Conservation (phyloP, 2,797 vertebrate genomes). For the Emys orbicularis region DNA sequence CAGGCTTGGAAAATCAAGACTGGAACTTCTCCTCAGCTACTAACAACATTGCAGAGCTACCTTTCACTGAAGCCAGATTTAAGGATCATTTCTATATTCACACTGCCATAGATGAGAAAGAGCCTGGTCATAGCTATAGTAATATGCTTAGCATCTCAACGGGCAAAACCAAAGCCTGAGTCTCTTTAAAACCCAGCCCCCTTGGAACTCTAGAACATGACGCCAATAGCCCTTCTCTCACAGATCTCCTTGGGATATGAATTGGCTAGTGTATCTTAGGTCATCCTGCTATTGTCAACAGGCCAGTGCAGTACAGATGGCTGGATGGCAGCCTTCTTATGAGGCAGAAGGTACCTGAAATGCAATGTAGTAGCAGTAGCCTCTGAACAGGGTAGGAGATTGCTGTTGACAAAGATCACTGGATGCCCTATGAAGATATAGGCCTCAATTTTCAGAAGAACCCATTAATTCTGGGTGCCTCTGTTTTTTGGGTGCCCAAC, state of each 20-base stretch:
- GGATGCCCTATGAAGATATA: background rate
- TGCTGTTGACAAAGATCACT: background rate
- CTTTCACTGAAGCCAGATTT: accelerated
- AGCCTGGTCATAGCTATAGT: background rate
- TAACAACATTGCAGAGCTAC: background rate
- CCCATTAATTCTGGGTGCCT: too few relatives aligned
- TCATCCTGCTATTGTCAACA: background rate
- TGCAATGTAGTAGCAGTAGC: background rate
- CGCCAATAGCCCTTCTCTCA: background rate
- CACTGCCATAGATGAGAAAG: background rate
- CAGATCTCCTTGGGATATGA: background rate
- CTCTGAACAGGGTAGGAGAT: background rate
- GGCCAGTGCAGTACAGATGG: background rate
- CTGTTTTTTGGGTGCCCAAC: too few relatives aligned
- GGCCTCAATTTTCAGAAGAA: background rate
- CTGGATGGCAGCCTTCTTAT: background rate
- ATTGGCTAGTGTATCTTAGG: background rate
- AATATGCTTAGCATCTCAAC: background rate
- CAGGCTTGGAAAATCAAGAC: background rate
- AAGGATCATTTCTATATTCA: background rate
- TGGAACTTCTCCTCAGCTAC: background rate
- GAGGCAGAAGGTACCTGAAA: background rate
- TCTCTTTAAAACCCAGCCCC: background rate
- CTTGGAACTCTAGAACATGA: background rate
- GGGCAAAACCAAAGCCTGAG: accelerated